A percentile compares a stretch with the other conserved stretches of the same genome.
phyloP scores from a whole-genome alignment of 2,888 invertebrate genomes.

The Phengaris arion region DNA sequence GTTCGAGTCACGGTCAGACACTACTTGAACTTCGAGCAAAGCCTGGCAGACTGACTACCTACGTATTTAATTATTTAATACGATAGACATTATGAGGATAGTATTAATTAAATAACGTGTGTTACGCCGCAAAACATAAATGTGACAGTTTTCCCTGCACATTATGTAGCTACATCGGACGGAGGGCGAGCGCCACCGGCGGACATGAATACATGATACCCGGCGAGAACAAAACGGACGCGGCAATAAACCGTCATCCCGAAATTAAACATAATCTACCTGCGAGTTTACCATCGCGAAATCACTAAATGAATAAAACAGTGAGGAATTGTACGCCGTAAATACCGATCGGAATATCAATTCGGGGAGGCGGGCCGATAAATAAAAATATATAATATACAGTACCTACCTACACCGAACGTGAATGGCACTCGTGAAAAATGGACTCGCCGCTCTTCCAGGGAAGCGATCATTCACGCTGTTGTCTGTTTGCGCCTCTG shows the following conservation, averaged over 20 bases:
- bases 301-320: conserved; percentile 79
- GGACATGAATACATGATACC: conserved; percentile 45
- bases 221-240: conserved; percentile 68
- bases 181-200: conserved; percentile 8
- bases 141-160: background rate
- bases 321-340: conserved; percentile 68
- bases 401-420: conserved; percentile 59
- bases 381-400: conserved; percentile 73
- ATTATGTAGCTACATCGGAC: background rate
- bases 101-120: too few relatives aligned
- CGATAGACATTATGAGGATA: too few relatives aligned
- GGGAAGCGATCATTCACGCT: conserved; percentile 80
- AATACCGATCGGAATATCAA: conserved; percentile 77
- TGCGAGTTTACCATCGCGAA: conserved; percentile 74
- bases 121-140: background rate
- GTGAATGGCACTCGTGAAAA: conserved; percentile 80
- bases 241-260: conserved; percentile 77
- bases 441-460: conserved; percentile 79
- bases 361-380: conserved; percentile 67
- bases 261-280: conserved; percentile 77
- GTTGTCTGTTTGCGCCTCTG: conserved; percentile 78
- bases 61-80: too few relatives aligned
- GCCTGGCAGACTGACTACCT: too few relatives aligned
- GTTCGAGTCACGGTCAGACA: too few relatives aligned
- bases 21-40: too few relatives aligned